Conservation (phyloP, 2,113 vertebrate species). For the Trogon surrucura region DNA sequence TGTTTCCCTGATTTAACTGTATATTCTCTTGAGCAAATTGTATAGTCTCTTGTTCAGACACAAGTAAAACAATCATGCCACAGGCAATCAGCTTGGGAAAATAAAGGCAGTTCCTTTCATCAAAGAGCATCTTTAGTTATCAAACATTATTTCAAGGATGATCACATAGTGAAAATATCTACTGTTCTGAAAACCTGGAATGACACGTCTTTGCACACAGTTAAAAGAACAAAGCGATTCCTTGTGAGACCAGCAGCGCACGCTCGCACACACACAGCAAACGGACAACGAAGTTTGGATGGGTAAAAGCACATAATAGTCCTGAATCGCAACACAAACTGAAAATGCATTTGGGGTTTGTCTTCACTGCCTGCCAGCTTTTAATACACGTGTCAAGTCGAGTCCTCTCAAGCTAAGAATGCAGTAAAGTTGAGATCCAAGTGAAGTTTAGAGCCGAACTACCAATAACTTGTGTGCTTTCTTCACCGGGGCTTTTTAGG, state of each 20-base stretch:
- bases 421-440: neutral
- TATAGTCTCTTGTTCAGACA: neutral
- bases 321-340: neutral
- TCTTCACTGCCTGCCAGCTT: neutral
- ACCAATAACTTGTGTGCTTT: neutral
- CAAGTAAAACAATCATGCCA: slow-evolving; percentile 5
- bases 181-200: neutral
- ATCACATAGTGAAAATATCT: neutral
- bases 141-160: neutral
- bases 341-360: neutral
- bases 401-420: neutral
- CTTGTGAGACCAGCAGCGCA: neutral
- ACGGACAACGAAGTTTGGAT: neutral
- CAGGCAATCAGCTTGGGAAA: neutral
- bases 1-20: slow-evolving; percentile 14
- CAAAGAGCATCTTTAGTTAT: neutral
- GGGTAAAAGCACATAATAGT: neutral
- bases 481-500: neutral
- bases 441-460: neutral
- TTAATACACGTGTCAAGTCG: neutral
- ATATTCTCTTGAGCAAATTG: neutral
- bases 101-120: neutral
- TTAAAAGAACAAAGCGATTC: neutral
- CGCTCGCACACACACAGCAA: neutral
- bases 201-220: neutral